Percentiles rank a stretch among this genome's conserved stretches.
phyloP scores from a whole-genome alignment of 2,888 invertebrate species.

The Nycteola revayana region DNA sequence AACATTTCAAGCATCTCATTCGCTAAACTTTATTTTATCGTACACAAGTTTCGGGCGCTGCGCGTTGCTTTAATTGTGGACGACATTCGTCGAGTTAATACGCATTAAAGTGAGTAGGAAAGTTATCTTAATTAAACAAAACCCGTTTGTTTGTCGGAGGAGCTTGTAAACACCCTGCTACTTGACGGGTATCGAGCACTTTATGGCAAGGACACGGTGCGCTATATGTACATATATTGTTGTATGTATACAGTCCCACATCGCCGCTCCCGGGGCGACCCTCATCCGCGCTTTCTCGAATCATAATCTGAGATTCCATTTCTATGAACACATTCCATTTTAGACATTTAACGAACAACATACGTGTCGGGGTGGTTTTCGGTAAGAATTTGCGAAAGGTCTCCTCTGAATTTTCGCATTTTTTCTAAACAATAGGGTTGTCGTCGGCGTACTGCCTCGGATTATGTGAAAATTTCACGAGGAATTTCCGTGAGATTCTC shows the following conservation, averaged over 20 bases:
- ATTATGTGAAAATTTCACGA: constrained; percentile 58
- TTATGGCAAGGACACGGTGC: constrained; percentile 5
- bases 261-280: constrained; percentile 2
- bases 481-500: constrained; percentile 51
- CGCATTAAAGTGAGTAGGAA: constrained; percentile 45
- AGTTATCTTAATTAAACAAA: constrained; percentile 64
- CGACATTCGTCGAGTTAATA: constrained; percentile 44
- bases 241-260: background rate
- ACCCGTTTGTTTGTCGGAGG: constrained; percentile 31
- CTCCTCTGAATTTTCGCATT: constrained; percentile 42
- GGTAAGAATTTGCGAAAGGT: constrained; percentile 37
- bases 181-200: constrained; percentile 18
- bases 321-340: constrained; percentile 20
- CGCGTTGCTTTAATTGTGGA: constrained; percentile 41
- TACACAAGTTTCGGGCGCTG: constrained; percentile 26
- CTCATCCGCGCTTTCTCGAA: constrained; percentile 14
- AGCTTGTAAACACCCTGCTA: constrained; percentile 34
- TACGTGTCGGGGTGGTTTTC: constrained; percentile 20
- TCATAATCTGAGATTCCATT: constrained; percentile 19
- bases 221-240: background rate
- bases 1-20: constrained; percentile 23
- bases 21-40: constrained; percentile 35
- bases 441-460: constrained; percentile 37
- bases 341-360: constrained; percentile 27
- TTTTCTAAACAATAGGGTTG: constrained; percentile 54